These are phyloP conservation scores for Catharus minimus DNA, from an alignment of 2,113 vertebrate species.

Conservation along the genomic window DNA sequence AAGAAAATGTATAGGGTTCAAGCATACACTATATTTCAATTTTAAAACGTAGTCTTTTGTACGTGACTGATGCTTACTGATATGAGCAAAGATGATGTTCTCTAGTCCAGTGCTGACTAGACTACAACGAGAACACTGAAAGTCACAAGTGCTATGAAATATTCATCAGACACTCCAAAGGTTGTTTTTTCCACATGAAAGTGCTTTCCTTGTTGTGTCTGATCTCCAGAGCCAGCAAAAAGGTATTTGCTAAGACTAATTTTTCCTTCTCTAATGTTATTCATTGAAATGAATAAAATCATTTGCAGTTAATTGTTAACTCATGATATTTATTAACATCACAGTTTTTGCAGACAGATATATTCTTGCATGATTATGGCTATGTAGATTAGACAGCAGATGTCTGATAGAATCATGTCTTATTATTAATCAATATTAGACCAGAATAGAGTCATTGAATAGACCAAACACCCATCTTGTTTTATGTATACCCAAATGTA, in stretches of 20 bases:
- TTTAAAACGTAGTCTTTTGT: slow-evolving; percentile 12
- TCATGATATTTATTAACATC: background rate
- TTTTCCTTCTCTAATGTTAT: background rate
- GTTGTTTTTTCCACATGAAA: slow-evolving; percentile 5
- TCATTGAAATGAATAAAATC: background rate
- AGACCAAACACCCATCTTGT: background rate
- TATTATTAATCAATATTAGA: background rate
- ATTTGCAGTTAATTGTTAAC: background rate
- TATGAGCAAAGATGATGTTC: background rate
- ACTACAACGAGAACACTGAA: slow-evolving; percentile 13
- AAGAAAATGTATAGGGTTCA: slow-evolving; percentile 5
- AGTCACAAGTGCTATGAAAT: slow-evolving; percentile 11
- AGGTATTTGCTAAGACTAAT: background rate
- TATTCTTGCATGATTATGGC: background rate
- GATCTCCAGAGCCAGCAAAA: background rate
- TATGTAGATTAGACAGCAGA: background rate
- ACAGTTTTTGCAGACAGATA: background rate
- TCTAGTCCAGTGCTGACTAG: background rate
- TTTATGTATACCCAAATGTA: background rate
- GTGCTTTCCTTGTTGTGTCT: background rate
- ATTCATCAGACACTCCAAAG: slow-evolving; percentile 44
- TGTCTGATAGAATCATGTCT: background rate
- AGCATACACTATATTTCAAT: background rate
- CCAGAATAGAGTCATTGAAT: background rate
- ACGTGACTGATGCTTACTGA: slow-evolving; percentile 12